Evolutionary conservation across 1,140 invertebrate genomes (phyloP).

Genomic region (Eumeta japonica): DNA sequence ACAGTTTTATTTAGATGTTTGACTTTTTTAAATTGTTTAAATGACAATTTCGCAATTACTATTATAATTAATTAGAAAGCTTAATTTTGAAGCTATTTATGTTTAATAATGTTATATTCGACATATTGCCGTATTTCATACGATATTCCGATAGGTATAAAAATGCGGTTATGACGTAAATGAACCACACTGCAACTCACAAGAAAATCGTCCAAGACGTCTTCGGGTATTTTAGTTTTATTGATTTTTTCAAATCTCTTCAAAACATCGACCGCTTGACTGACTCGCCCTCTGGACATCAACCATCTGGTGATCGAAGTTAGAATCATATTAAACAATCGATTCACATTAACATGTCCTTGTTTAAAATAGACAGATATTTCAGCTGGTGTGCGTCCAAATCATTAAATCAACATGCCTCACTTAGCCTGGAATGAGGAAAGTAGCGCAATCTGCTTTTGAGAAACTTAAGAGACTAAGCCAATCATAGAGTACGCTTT

Average conservation of each 20-base stretch:
- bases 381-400: background rate
- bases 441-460: background rate
- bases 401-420: background rate
- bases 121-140: background rate
- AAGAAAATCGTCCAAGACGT: conserved; percentile 34
- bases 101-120: background rate
- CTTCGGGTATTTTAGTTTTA: conserved; percentile 26
- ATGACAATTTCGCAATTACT: background rate
- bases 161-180: background rate
- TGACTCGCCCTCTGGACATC: conserved; percentile 24
- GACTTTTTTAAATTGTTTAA: background rate
- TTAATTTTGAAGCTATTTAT: background rate
- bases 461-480: background rate
- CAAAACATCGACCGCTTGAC: conserved; percentile 26
- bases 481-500: background rate
- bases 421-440: background rate
- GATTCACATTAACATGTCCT: background rate
- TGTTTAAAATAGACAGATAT: background rate
- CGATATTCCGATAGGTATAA: background rate
- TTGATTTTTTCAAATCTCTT: conserved; percentile 31
- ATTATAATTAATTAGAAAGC: background rate
- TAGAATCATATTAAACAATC: background rate
- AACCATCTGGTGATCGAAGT: conserved; percentile 32
- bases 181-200: conserved; percentile 26
- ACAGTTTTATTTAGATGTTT: background rate